A percentile compares a stretch with the other conserved stretches of the same genome.
These are phyloP conservation scores for Heliconius cydno DNA, from an alignment of 2,888 invertebrate genomes.

Conservation along the genomic window DNA sequence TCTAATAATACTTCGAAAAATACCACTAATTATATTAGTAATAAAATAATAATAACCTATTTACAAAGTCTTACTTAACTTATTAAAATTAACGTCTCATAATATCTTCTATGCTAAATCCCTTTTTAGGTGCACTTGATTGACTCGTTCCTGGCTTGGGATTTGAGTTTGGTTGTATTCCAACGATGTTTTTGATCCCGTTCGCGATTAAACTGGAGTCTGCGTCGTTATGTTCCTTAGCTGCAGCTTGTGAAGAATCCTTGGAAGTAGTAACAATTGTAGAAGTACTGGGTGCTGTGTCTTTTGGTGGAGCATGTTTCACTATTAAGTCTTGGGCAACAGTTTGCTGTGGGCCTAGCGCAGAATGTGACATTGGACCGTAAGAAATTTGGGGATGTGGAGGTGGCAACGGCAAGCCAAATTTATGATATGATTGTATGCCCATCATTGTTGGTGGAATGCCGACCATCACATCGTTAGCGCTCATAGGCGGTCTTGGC, in stretches of 20 bases:
- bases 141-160: slow-evolving; percentile 83
- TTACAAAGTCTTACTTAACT: slow-evolving; percentile 49
- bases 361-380: slow-evolving; percentile 68
- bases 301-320: slow-evolving; percentile 80
- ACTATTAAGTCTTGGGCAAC: slow-evolving; percentile 81
- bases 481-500: slow-evolving; percentile 69
- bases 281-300: slow-evolving; percentile 68
- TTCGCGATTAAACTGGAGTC: slow-evolving; percentile 73
- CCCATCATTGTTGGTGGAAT: slow-evolving; percentile 72
- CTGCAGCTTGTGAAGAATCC: slow-evolving; percentile 57
- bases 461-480: slow-evolving; percentile 68
- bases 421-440: slow-evolving; percentile 79
- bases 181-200: slow-evolving; percentile 80
- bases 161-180: slow-evolving; percentile 75
- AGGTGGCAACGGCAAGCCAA: slow-evolving; percentile 76
- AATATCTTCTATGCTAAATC: slow-evolving; percentile 95
- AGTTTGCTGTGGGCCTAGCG: slow-evolving; percentile 78
- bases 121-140: slow-evolving; percentile 88
- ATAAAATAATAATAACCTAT: slow-evolving; percentile 44
- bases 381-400: slow-evolving; percentile 76
- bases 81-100: slow-evolving; percentile 88
- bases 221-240: slow-evolving; percentile 63
- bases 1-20: slow-evolving; percentile 68
- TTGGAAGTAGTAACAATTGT: slow-evolving; percentile 72
- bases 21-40: slow-evolving; percentile 41